These are phyloP conservation scores for Caprella mutica DNA, from an alignment of 2,888 invertebrate species.

Conservation along the genomic window DNA sequence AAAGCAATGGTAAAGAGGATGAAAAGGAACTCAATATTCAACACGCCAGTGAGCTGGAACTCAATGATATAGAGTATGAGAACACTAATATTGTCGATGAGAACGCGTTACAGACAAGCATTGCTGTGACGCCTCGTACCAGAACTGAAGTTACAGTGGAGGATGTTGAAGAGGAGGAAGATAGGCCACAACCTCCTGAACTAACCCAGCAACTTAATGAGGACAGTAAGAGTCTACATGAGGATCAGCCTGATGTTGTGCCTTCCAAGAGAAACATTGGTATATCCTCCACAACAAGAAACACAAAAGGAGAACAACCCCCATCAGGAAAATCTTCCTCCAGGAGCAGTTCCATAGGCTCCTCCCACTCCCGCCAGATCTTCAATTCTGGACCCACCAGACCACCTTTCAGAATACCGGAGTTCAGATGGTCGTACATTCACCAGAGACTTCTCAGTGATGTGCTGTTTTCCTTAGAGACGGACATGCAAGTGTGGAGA, in stretches of 20 bases:
- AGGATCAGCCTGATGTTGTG: slow-evolving; percentile 7
- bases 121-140: neutral
- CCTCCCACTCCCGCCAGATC: slow-evolving; percentile 51
- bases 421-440: slow-evolving; percentile 98
- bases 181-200: neutral
- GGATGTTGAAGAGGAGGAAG: neutral
- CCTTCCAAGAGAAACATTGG: slow-evolving; percentile 1
- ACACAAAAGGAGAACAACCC: too few relatives aligned
- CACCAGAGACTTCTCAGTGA: slow-evolving; percentile 93
- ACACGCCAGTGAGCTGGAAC: too few relatives aligned
- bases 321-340: slow-evolving; percentile 32
- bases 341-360: slow-evolving; percentile 30
- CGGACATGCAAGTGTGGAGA: slow-evolving; percentile 86
- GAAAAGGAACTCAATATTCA: too few relatives aligned
- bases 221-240: neutral
- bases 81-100: too few relatives aligned
- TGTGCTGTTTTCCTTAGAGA: slow-evolving; percentile 89
- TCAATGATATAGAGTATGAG: too few relatives aligned
- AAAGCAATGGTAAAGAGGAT: neutral
- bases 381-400: slow-evolving; percentile 85
- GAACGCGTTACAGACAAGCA: neutral
- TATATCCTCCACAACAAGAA: neutral
- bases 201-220: slow-evolving; percentile 2
- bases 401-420: slow-evolving; percentile 95
- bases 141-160: neutral